Conservation (phyloP, 1,140 invertebrate genomes). For the Saccostrea cuccullata region DNA sequence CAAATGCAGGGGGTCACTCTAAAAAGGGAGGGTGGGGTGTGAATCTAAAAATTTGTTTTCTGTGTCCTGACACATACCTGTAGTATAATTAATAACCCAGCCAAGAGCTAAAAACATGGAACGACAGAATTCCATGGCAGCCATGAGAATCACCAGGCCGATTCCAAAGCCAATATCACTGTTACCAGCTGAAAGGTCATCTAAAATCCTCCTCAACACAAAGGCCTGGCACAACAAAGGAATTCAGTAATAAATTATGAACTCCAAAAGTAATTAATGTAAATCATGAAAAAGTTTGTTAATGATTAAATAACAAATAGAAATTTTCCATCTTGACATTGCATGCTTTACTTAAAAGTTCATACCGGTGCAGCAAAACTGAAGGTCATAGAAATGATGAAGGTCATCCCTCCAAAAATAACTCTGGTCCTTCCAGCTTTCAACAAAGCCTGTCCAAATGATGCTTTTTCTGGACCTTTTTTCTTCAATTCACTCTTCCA, state of each 20-base stretch:
- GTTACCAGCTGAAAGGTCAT: slow-evolving; percentile 79
- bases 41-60: too few species aligned
- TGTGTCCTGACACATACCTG: slow-evolving; percentile 59
- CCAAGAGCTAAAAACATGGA: slow-evolving; percentile 82
- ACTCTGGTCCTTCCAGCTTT: slow-evolving; percentile 82
- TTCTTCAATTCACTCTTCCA: slow-evolving; percentile 77
- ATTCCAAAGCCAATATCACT: slow-evolving; percentile 78
- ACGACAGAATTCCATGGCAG: slow-evolving; percentile 81
- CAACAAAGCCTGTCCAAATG: slow-evolving; percentile 81
- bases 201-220: slow-evolving; percentile 81
- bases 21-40: too few species aligned
- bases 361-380: slow-evolving; percentile 84
- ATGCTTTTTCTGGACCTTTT: slow-evolving; percentile 73
- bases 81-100: slow-evolving; percentile 82
- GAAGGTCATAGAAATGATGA: slow-evolving; percentile 80
- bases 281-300: too few species aligned
- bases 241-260: too few species aligned
- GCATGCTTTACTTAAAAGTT: slow-evolving; percentile 11
- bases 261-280: too few species aligned
- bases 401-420: slow-evolving; percentile 80
- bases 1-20: too few species aligned
- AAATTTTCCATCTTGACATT: too few species aligned
- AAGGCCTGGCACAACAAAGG: slow-evolving; percentile 80
- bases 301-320: too few species aligned
- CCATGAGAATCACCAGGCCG: slow-evolving; percentile 80